Conservation (phyloP, 2,888 invertebrate genomes). For the Leucoma salicis region DNA sequence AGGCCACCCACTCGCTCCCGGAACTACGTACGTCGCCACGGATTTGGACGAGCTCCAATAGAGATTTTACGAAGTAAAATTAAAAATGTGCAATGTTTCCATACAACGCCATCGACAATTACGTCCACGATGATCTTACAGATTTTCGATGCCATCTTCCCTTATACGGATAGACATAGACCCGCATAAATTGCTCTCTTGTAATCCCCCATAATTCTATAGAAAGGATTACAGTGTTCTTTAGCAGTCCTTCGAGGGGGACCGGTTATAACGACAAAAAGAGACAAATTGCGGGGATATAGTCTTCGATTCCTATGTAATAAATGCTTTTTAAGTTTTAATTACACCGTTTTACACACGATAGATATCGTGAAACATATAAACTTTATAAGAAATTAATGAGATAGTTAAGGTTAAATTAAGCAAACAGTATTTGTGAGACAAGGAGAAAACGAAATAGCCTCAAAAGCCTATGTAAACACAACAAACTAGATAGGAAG, state of each 20-base stretch:
- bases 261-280: slow-evolving; percentile 37
- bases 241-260: slow-evolving; percentile 56
- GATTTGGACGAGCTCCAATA: slow-evolving; percentile 66
- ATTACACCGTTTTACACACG: not conserved
- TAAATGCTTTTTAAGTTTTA: slow-evolving; percentile 13
- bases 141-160: slow-evolving; percentile 12
- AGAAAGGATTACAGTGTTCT: slow-evolving; percentile 69
- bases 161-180: slow-evolving; percentile 34
- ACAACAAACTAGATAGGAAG: too few species aligned
- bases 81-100: slow-evolving; percentile 56
- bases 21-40: slow-evolving; percentile 42
- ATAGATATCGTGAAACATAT: too few species aligned
- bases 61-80: slow-evolving; percentile 65
- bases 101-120: slow-evolving; percentile 51
- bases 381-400: too few species aligned
- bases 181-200: slow-evolving; percentile 52
- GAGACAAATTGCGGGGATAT: slow-evolving; percentile 61
- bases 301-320: slow-evolving; percentile 22
- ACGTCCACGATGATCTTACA: slow-evolving; percentile 35
- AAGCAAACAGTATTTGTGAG: too few species aligned
- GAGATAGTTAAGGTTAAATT: too few species aligned
- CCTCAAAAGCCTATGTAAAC: too few species aligned
- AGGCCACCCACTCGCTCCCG: slow-evolving; percentile 54
- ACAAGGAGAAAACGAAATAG: too few species aligned
- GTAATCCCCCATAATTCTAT: slow-evolving; percentile 63